These are phyloP conservation scores for Phacellophora camtschatica DNA, from an alignment of 30 jellyfish, hydroid and myxozoan species.

Conservation along the genomic window DNA sequence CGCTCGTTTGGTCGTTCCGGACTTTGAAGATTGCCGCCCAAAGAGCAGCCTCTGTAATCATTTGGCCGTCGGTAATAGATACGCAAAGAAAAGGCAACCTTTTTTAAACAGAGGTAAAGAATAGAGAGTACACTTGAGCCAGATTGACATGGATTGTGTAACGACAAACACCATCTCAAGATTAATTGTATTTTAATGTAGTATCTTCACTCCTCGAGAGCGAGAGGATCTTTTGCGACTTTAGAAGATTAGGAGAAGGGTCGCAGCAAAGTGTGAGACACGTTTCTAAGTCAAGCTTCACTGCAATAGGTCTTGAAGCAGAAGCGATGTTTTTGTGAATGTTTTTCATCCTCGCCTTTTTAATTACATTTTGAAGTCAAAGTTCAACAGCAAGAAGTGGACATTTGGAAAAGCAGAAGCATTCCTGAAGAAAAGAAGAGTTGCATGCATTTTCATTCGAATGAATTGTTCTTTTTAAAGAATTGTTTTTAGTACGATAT, in stretches of 20 bases:
- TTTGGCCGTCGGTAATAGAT: conserved; percentile 75
- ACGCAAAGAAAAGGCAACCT: conserved; percentile 76
- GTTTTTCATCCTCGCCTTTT: too few relatives aligned
- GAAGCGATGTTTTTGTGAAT: too few relatives aligned
- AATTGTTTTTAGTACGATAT: too few relatives aligned
- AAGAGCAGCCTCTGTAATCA: conserved; percentile 38
- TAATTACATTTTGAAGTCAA: too few relatives aligned
- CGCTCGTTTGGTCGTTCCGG: too few relatives aligned
- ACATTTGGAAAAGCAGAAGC: too few relatives aligned
- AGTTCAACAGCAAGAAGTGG: too few relatives aligned
- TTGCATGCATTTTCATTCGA: too few relatives aligned
- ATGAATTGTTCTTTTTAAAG: too few relatives aligned
- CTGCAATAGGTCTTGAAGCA: neutral
- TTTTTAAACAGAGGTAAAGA: conserved; percentile 62
- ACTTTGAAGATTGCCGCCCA: too few relatives aligned
- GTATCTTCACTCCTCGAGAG: conserved; percentile 70
- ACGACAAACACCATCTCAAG: conserved; percentile 79
- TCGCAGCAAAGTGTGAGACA: conserved; percentile 51
- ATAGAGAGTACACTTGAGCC: conserved; percentile 72
- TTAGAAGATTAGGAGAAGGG: conserved; percentile 57
- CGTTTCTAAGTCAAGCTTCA: neutral
- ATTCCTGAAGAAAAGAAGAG: too few relatives aligned
- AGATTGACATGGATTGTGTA: conserved; percentile 87
- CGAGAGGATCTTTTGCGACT: conserved; percentile 62
- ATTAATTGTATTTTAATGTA: conserved; percentile 80